A percentile compares a stretch with the other conserved stretches of the same genome.
These are phyloP conservation scores for Sebastes paucispinis DNA, from an alignment of 2,797 vertebrate species.

Conservation along the genomic window DNA sequence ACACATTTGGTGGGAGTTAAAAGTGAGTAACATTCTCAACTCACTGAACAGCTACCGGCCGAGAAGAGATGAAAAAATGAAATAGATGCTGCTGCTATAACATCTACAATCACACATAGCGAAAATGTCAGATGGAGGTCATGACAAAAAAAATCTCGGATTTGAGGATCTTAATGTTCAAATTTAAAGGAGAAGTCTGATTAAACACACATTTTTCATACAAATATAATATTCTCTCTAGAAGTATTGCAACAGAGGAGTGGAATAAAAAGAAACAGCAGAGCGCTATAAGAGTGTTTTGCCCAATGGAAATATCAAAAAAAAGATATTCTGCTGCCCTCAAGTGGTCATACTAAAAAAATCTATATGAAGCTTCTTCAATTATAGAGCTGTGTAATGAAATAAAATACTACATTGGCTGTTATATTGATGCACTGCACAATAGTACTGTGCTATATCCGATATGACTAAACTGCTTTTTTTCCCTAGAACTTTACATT, in stretches of 20 bases:
- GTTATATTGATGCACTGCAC: not conserved
- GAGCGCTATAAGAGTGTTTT: not conserved
- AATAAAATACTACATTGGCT: not conserved
- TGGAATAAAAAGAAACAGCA: not conserved
- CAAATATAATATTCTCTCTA: not conserved
- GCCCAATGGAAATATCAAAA: not conserved
- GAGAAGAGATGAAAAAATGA: not conserved
- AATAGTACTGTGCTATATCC: not conserved
- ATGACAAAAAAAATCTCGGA: not conserved
- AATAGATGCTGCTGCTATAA: not conserved
- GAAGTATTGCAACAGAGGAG: not conserved
- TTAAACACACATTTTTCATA: not conserved
- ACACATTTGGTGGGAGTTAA: not conserved
- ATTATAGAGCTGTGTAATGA: not conserved
- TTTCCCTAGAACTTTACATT: not conserved
- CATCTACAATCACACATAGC: not conserved
- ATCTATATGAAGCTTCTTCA: not conserved
- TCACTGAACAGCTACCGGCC: not conserved
- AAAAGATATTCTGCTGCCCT: conserved; percentile 12
- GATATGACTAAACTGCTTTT: not conserved
- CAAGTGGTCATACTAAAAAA: conserved; percentile 12
- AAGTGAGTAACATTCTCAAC: not conserved
- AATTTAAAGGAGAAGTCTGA: not conserved
- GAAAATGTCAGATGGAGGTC: not conserved
- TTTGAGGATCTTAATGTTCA: not conserved